These are phyloP conservation scores for Hycleus cichorii DNA, from an alignment of 1,140 invertebrate species.

Conservation along the genomic window DNA sequence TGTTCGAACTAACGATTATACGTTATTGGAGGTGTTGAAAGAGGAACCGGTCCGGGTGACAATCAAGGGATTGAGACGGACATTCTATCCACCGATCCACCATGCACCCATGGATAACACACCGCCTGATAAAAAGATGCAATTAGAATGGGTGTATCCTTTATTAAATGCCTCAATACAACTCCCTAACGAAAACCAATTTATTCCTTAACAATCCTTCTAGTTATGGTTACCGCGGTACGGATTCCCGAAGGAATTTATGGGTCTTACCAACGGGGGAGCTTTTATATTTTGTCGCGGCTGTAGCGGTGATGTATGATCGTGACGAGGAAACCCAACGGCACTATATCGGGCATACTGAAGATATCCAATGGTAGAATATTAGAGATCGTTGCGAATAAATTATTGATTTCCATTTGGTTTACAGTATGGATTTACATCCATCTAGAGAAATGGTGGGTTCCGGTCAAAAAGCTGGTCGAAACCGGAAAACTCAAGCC, in stretches of 20 bases:
- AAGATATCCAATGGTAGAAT: conserved; percentile 74
- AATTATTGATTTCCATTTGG: neutral
- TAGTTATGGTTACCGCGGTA: conserved; percentile 87
- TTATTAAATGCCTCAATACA: conserved; percentile 19
- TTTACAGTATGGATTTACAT: conserved; percentile 75
- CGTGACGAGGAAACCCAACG: conserved; percentile 82
- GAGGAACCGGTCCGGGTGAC: conserved; percentile 76
- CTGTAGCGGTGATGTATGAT: conserved; percentile 86
- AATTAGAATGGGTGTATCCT: conserved; percentile 89
- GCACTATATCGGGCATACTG: conserved; percentile 89
- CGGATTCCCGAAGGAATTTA: conserved; percentile 78
- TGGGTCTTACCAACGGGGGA: conserved; percentile 90
- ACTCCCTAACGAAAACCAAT: neutral
- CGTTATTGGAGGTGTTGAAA: conserved; percentile 71
- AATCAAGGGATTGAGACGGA: conserved; percentile 73
- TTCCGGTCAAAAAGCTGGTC: conserved; percentile 77
- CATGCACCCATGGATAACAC: conserved; percentile 72
- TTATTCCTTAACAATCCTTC: conserved; percentile 17
- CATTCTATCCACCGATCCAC: conserved; percentile 80
- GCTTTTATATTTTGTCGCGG: conserved; percentile 86
- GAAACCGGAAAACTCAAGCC: conserved; percentile 76
- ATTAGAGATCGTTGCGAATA: neutral
- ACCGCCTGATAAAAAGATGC: conserved; percentile 77
- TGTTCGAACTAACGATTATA: conserved; percentile 68
- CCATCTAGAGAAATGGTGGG: conserved; percentile 85